Conservation (phyloP, 2,113 vertebrate species). For the Tursiops truncatus region DNA sequence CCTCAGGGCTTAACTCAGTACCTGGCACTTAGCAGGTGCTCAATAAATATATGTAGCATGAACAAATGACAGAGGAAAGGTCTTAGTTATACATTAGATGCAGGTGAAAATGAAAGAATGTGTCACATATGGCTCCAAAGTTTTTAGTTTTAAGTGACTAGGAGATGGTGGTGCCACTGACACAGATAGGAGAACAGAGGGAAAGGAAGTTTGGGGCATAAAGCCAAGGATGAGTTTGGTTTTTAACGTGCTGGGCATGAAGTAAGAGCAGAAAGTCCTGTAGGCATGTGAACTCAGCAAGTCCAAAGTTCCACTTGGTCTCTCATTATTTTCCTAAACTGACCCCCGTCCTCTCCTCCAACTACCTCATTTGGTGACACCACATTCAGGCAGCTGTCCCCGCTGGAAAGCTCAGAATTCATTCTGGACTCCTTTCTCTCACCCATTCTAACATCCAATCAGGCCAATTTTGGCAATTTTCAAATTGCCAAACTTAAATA, state of each 20-base stretch:
- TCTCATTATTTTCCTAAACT: not conserved
- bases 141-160: not conserved
- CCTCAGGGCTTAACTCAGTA: not conserved
- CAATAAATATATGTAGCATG: not conserved
- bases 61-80: not conserved
- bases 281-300: not conserved
- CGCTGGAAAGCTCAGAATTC: not conserved
- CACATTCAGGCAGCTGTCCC: not conserved
- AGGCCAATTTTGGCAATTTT: not conserved
- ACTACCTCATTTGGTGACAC: not conserved
- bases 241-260: not conserved
- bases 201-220: not conserved
- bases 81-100: not conserved
- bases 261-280: not conserved
- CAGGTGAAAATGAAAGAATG: not conserved
- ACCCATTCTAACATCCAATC: not conserved
- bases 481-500: not conserved
- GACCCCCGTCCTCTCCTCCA: not conserved
- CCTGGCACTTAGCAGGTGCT: not conserved
- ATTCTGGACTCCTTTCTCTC: not conserved
- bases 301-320: not conserved
- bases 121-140: not conserved
- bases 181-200: not conserved
- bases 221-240: not conserved
- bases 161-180: not conserved